Percentiles rank a stretch among this genome's conserved stretches.
phyloP scores from a whole-genome alignment of 2,888 invertebrate species.

The Caenorhabditis uteleia region DNA sequence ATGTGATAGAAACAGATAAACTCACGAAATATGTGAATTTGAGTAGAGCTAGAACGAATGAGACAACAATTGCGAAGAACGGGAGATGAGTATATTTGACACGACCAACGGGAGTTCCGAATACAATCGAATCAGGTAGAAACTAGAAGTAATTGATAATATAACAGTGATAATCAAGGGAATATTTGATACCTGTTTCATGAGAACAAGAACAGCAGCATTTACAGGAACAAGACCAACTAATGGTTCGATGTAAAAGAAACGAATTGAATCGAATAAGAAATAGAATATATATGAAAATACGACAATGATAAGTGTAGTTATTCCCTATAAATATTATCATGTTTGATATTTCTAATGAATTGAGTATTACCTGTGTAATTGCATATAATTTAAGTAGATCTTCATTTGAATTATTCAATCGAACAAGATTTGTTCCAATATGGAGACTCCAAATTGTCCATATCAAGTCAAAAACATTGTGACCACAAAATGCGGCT shows the following conservation, averaged over 20 bases:
- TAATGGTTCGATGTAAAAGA: conserved; percentile 45
- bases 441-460: conserved; percentile 48
- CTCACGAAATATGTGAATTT: conserved; percentile 33
- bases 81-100: conserved; percentile 67
- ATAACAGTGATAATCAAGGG: background rate
- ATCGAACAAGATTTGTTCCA: conserved; percentile 43
- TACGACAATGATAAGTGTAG: conserved; percentile 32
- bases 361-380: conserved; percentile 35
- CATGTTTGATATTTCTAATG: background rate
- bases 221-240: conserved; percentile 46
- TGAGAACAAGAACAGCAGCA: conserved; percentile 59
- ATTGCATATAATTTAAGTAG: conserved; percentile 47
- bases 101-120: conserved; percentile 64
- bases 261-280: conserved; percentile 26
- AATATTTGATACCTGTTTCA: conserved; percentile 59
- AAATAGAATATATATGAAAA: conserved; percentile 36
- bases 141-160: conserved; percentile 44
- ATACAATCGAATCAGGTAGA: conserved; percentile 63
- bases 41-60: conserved; percentile 32
- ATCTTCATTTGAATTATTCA: conserved; percentile 44
- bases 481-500: conserved; percentile 60
- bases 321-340: background rate
- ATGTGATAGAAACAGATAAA: background rate
- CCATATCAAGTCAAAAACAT: conserved; percentile 57
- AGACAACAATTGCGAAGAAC: conserved; percentile 40